Base-by-base conservation (phyloP, 1,140 invertebrate genomes). In the Pseudomyrmex flavicornis region DNA sequence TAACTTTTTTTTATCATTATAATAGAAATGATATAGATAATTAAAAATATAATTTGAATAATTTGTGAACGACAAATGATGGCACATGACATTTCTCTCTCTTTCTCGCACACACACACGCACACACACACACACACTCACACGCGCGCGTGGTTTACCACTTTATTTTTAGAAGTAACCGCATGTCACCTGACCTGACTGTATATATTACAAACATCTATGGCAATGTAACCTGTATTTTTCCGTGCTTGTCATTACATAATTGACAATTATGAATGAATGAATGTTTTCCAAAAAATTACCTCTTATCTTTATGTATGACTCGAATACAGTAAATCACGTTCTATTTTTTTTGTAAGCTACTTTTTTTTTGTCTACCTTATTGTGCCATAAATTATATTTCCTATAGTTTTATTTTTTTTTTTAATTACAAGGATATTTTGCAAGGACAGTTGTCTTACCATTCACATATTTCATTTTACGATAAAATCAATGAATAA, bases 111-210 rank as follows among this genome's bases (percentile, higher is more conserved):
- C 17, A 17, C 17, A 35, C 5, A 5, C 22, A 26, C 50, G 10
- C 4, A 1, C 17, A 7, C 48, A n/a, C 17, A 17, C 17, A 17
- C 17, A 35, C 5, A 5, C 22, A 26, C 50, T 10, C 4, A 1
- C 17, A 7, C 48, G 2, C 26, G 26, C 22, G 7, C 15, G 7
- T 48, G 20, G 52, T 52, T 50, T 62, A 26, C 35, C 8, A 17
- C 50, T 65, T 70, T 84, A 84, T 84, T 84, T 84, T 84, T 84
- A 84, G 83, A 62, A 12, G 22, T 54, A 48, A 75, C 20, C 46
- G 54, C 56, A 68, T 52, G 66, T 80, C 83, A 84, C 59, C 74
- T 80, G 83, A 69, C 22, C 35, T 20, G 17, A 9, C 20, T 62
- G 10, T 35, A 26, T 46, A 26, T 56, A 65, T 80, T 50, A 20